These are phyloP conservation scores for Halesus radiatus DNA, from an alignment of 1,140 invertebrate genomes.

Conservation along the genomic window DNA sequence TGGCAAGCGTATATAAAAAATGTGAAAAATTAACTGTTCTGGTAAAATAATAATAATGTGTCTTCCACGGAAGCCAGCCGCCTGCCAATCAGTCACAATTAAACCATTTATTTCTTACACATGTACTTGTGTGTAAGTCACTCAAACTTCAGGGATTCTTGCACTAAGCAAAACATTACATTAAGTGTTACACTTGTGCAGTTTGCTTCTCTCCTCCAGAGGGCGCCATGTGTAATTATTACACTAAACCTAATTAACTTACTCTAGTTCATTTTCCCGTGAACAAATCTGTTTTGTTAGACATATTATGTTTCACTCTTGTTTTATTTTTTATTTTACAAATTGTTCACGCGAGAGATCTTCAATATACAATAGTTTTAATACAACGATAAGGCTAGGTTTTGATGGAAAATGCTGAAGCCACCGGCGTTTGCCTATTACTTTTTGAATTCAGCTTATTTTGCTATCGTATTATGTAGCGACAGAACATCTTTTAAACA, in stretches of 20 bases:
- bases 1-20: conserved; percentile 21
- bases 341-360: conserved; percentile 24
- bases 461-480: not conserved
- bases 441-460: conserved; percentile 6
- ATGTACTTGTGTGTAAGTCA: not conserved
- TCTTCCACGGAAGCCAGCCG: not conserved
- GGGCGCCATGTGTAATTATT: not conserved
- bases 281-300: not conserved
- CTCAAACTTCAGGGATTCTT: not conserved
- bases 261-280: conserved; percentile 11
- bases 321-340: not conserved
- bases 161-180: no score
- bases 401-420: conserved; percentile 6
- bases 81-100: conserved; percentile 4
- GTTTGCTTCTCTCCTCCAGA: not conserved
- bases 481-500: conserved; percentile 3
- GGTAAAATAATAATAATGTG: not conserved
- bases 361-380: conserved; percentile 1
- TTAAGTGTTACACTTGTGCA: conserved; percentile 13
- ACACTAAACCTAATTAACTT: conserved; percentile 1
- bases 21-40: not conserved
- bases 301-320: not conserved
- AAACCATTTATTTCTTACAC: conserved; percentile 1
- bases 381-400: conserved; percentile 28
- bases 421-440: not conserved